A percentile compares a stretch with the other conserved stretches of the same genome.
These are phyloP conservation scores for Tineola bisselliella DNA, from an alignment of 2,888 invertebrate species.

Conservation along the genomic window DNA sequence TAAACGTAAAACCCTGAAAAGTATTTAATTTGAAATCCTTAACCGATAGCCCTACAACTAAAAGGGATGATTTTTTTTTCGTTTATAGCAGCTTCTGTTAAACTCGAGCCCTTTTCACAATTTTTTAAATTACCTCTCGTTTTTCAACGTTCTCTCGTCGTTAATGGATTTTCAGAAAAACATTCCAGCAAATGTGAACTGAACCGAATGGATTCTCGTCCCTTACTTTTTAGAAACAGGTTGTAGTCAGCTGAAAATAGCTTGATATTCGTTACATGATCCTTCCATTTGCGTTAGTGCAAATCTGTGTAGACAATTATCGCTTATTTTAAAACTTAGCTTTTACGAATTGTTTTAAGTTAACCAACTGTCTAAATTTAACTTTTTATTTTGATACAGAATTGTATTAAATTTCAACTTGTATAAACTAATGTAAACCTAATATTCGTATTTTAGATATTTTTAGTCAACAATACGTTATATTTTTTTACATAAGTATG, in stretches of 20 bases:
- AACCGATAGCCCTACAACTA: not conserved
- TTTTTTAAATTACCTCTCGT: conserved; percentile 13
- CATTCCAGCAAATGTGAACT: conserved; percentile 13
- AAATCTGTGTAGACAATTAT: conserved; percentile 15
- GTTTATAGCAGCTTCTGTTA: conserved; percentile 2
- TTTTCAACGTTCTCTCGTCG: conserved; percentile 13
- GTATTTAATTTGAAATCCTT: not conserved
- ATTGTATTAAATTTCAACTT: not conserved
- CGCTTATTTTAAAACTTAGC: conserved; percentile 12
- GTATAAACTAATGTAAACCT: too few relatives aligned
- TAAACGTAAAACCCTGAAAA: not conserved
- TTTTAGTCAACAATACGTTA: too few relatives aligned
- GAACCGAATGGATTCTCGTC: conserved; percentile 14
- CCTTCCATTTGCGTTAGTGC: conserved; percentile 15
- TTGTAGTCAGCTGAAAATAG: conserved; percentile 13
- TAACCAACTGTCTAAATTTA: not conserved
- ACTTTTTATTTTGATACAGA: not conserved
- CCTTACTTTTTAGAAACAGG: conserved; percentile 14
- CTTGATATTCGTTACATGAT: conserved; percentile 12
- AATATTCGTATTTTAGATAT: too few relatives aligned
- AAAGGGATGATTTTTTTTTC: conserved; percentile 8
- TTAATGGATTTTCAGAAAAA: conserved; percentile 13
- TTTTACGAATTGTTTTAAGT: conserved; percentile 1
- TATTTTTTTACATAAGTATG: too few relatives aligned
- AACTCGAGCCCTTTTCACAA: conserved; percentile 6